Evolutionary conservation across 2,113 vertebrate species (phyloP).

Genomic region (Muntiacus muntjak): DNA sequence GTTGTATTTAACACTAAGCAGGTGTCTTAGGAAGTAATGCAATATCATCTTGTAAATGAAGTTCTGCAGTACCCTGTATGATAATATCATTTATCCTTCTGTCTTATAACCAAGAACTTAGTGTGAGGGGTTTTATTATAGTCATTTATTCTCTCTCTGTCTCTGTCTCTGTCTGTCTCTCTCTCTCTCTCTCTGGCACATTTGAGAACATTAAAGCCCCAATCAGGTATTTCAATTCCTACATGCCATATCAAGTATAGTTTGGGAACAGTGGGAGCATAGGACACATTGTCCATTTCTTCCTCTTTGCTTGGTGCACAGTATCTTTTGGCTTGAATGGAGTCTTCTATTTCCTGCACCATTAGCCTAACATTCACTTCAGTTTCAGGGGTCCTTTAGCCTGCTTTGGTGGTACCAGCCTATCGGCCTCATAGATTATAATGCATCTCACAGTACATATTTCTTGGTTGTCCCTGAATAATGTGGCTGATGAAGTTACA

Average conservation of each 20-base stretch:
- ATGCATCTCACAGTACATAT: not conserved
- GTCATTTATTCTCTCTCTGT: not conserved
- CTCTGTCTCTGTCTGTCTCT: not conserved
- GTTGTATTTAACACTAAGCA: not conserved
- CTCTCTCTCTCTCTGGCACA: not conserved
- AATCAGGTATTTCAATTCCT: slow-evolving; percentile 1
- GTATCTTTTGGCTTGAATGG: slow-evolving; percentile 10
- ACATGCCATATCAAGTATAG: slow-evolving; percentile 13
- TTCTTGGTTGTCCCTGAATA: not conserved
- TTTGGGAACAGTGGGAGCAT: not conserved
- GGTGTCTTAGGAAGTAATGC: not conserved
- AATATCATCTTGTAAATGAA: not conserved
- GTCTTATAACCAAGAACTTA: not conserved
- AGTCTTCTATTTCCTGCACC: not conserved
- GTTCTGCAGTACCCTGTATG: not conserved
- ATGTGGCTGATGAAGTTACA: slow-evolving; percentile 1
- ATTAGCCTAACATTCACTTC: slow-evolving; percentile 30
- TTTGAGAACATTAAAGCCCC: not conserved
- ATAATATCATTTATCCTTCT: slow-evolving; percentile 2
- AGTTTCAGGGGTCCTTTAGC: slow-evolving; percentile 3
- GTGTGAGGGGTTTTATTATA: not conserved
- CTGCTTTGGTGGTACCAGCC: not conserved
- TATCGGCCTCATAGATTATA: not conserved
- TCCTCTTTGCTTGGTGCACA: not conserved
- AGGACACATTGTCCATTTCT: not conserved